Evolutionary conservation across 2,888 invertebrate species (phyloP).

Genomic region (Stramonita haemastoma): DNA sequence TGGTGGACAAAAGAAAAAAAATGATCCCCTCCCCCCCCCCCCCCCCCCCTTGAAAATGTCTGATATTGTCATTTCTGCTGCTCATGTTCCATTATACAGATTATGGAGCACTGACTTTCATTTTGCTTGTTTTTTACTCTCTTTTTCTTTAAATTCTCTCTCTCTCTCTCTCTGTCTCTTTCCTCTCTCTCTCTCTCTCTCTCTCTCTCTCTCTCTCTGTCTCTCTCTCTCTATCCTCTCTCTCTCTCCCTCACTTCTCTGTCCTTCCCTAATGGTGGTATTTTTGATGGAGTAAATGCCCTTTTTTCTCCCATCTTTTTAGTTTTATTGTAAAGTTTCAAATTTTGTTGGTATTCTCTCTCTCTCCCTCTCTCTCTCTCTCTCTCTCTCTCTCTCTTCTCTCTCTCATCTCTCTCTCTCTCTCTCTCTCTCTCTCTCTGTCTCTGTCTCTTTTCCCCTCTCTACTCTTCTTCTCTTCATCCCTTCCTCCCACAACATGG

Average conservation of each 20-base stretch:
- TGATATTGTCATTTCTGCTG: too few species aligned
- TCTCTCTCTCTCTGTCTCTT: neutral
- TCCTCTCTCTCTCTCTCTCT: neutral
- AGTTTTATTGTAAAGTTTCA: neutral
- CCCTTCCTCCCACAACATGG: too few species aligned
- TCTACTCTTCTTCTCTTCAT: neutral
- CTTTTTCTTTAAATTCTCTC: neutral
- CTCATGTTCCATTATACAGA: too few species aligned
- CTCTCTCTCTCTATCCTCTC: neutral
- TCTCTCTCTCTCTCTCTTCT: neutral
- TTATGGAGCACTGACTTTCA: too few species aligned
- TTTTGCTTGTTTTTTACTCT: too few species aligned
- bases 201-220: conserved; percentile 1
- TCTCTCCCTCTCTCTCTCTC: conserved; percentile 2
- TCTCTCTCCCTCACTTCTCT: neutral
- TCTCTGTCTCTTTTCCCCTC: neutral
- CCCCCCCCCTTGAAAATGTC: too few species aligned
- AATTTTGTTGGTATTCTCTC: neutral
- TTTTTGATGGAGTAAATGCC: too few species aligned
- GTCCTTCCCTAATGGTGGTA: neutral
- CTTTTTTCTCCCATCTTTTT: neutral
- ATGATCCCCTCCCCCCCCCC: too few species aligned
- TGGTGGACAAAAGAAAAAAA: too few species aligned
- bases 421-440: neutral
- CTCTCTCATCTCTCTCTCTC: neutral